Conservation (phyloP, 1,140 invertebrate species). For the Sminthurinus signatus region DNA sequence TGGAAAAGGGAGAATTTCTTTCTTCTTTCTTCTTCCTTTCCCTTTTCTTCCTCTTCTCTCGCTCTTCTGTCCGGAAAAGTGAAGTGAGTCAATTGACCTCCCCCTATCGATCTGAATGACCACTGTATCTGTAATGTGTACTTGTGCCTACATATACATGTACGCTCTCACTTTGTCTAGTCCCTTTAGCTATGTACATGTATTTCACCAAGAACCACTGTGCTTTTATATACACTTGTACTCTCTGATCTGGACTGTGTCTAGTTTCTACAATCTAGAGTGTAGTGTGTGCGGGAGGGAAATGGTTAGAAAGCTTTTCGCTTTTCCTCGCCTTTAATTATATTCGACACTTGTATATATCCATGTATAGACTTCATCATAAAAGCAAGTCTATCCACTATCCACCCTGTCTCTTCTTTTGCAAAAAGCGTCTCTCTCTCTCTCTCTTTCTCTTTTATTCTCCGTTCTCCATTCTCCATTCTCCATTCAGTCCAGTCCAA, state of each 20-base stretch:
- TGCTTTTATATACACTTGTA: too few relatives aligned
- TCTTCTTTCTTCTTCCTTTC: too few relatives aligned
- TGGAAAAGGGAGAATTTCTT: too few relatives aligned
- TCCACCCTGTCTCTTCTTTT: background rate
- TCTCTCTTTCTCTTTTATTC: conserved; percentile 7
- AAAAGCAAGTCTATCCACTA: conserved; percentile 31
- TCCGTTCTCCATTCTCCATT: too few relatives aligned
- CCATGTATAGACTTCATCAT: conserved; percentile 38
- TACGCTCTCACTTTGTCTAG: too few relatives aligned
- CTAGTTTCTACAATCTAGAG: too few relatives aligned
- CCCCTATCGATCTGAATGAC: conserved; percentile 38
- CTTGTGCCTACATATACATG: too few relatives aligned
- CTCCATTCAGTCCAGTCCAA: too few relatives aligned
- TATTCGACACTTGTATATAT: conserved; percentile 40
- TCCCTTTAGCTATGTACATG: too few relatives aligned
- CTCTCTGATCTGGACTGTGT: too few relatives aligned
- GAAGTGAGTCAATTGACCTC: conserved; percentile 41
- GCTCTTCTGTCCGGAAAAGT: conserved; percentile 20
- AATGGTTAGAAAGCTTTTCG: conserved; percentile 18
- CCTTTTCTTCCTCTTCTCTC: conserved; percentile 22
- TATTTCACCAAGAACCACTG: too few relatives aligned
- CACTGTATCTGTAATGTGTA: too few relatives aligned
- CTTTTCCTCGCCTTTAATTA: conserved; percentile 37
- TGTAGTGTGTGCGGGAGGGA: conserved; percentile 7
- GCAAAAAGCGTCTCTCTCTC: background rate